phyloP scores from a whole-genome alignment of 2,797 vertebrate species.

The Hafferia zeledoni region DNA sequence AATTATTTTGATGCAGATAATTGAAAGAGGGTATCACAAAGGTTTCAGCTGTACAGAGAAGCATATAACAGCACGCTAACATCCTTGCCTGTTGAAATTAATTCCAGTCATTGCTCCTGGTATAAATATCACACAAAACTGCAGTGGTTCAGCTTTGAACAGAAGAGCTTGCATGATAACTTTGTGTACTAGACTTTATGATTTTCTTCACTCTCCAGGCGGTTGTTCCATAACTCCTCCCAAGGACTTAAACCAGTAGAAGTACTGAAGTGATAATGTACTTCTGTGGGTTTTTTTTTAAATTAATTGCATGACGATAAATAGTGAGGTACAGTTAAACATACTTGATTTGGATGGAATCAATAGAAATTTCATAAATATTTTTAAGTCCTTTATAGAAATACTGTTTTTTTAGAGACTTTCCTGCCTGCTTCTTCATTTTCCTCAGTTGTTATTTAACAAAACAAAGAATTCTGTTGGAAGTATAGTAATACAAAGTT shows the following conservation, averaged over 20 bases:
- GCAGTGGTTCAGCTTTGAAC: background rate
- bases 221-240: background rate
- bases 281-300: background rate
- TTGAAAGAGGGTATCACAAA: background rate
- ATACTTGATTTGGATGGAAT: background rate
- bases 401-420: background rate
- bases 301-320: accelerated
- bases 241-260: background rate
- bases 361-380: background rate
- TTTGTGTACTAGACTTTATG: background rate
- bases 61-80: accelerated
- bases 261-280: background rate
- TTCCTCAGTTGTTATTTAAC: background rate
- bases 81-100: background rate
- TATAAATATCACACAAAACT: background rate
- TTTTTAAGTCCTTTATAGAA: background rate
- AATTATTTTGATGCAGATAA: background rate
- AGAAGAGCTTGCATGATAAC: background rate
- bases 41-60: background rate
- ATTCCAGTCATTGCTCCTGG: background rate
- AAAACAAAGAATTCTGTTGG: background rate
- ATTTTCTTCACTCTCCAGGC: background rate
- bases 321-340: no score
- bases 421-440: background rate
- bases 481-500: background rate